Evolutionary conservation across 2,888 invertebrate species (phyloP).

Genomic region (Geotrupes spiniger): DNA sequence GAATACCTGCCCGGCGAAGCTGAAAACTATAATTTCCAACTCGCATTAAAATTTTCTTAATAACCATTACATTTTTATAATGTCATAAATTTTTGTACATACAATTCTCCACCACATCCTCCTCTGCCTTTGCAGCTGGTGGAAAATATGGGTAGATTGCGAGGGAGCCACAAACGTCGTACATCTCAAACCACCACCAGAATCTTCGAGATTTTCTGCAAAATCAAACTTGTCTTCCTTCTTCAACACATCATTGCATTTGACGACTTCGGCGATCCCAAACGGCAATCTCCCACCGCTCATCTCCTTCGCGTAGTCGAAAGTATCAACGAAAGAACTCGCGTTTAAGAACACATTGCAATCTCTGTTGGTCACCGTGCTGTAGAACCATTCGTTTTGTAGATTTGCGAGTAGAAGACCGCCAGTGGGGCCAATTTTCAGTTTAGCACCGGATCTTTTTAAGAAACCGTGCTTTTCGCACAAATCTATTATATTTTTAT

Average conservation of each 20-base stretch:
- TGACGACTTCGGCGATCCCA: conserved; percentile 44
- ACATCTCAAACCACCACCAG: conserved; percentile 41
- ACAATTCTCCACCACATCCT: conserved; percentile 85
- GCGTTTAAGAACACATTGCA: conserved; percentile 51
- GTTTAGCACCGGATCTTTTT: conserved; percentile 13
- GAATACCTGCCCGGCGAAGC: conserved; percentile 69
- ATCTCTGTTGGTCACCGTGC: conserved; percentile 52
- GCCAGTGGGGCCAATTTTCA: conserved; percentile 52
- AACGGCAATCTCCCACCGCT: conserved; percentile 49
- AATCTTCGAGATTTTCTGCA: conserved; percentile 25
- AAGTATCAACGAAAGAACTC: conserved; percentile 37
- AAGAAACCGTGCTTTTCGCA: conserved; percentile 37
- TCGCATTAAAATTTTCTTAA: neutral
- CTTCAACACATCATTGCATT: conserved; percentile 16
- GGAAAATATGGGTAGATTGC: conserved; percentile 63
- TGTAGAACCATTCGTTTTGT: conserved; percentile 56
- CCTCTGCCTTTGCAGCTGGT: conserved; percentile 72
- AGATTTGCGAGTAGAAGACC: conserved; percentile 55
- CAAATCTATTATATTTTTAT: conserved; percentile 35
- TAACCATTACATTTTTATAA: conserved; percentile 11
- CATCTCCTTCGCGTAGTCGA: conserved; percentile 43
- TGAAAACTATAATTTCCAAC: conserved; percentile 56
- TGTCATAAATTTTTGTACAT: conserved; percentile 17
- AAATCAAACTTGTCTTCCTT: conserved; percentile 27
- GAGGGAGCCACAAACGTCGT: conserved; percentile 51